These are phyloP conservation scores for Penaeus indicus DNA, from an alignment of 1,140 invertebrate species.

Conservation along the genomic window DNA sequence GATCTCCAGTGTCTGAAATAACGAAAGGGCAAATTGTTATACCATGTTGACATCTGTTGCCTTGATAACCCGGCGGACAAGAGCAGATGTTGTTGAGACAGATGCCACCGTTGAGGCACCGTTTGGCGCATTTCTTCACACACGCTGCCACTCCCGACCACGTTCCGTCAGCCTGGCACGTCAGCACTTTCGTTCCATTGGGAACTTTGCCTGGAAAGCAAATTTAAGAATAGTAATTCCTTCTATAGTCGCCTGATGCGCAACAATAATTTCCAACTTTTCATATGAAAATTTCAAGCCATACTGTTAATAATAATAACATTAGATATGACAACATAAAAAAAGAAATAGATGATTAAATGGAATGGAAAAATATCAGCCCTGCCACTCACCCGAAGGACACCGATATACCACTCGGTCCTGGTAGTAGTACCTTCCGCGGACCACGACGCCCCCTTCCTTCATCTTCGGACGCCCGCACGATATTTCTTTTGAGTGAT, in stretches of 20 bases:
- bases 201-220: slow-evolving; percentile 60
- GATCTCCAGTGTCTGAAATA: no score
- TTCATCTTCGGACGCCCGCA: slow-evolving; percentile 70
- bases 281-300: no score
- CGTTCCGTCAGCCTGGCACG: slow-evolving; percentile 69
- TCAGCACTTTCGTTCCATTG: slow-evolving; percentile 68
- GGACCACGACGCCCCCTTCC: slow-evolving; percentile 69
- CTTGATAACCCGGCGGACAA: slow-evolving; percentile 91
- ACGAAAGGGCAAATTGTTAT: no score
- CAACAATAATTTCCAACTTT: no score
- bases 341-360: no score
- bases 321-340: no score
- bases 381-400: slow-evolving; percentile 69
- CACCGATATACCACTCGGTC: slow-evolving; percentile 72
- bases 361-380: not conserved
- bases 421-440: slow-evolving; percentile 72
- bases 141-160: slow-evolving; percentile 70
- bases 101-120: slow-evolving; percentile 85
- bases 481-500: slow-evolving; percentile 70
- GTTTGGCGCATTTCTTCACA: slow-evolving; percentile 81
- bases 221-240: not conserved
- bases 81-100: slow-evolving; percentile 87
- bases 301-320: no score
- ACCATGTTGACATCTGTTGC: slow-evolving; percentile 81
- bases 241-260: no score